Evolutionary conservation across 2,888 invertebrate genomes (phyloP), one percentile per base, ranked within the genome.

Genomic region (Eulithis prunata): DNA sequence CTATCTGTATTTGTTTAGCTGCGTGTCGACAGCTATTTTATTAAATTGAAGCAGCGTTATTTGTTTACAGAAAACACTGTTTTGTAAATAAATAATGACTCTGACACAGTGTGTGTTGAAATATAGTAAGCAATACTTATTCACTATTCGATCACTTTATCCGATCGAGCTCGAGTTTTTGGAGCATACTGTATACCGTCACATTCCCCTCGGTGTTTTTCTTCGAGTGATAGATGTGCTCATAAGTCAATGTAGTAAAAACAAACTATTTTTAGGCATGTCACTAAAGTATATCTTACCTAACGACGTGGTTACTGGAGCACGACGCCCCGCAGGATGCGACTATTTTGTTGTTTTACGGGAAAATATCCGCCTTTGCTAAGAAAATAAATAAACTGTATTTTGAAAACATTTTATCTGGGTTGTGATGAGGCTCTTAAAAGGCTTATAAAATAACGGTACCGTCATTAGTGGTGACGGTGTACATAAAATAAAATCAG

Each of bases 221-320:
- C 45, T 45, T 13, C 21, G 12, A 47, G 63, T 53, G 67, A 63
- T 63, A 60, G 59, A 66, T 62, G 62, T 14, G 47, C 51, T 46
- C 62, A 57, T 63, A 67, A 63, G 41, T 67, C 63, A 63, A 57
- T 63, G 56, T 6, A 63, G 47, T 52, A 57, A 66, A 67, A 67
- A 63, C 60, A 63, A 66, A 60, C 60, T 43, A 36, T 60, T 56
- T 62, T 56, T 36, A 14, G 57, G 43, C 61, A 56, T 60, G 61
- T 49, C 7, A 45, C 55, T 36, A 36, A 55, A 54, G 21, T 64
- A 55, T 49, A 10, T 54, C 46, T 65, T 64, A 43, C 38, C 56
- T 28, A 10, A 47, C 52, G 56, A 57, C 52, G 13, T 12, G 21
- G 4, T 52, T 57, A 45, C 43, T 54, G 51, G 51, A 52, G 46